A percentile compares a stretch with the other conserved stretches of the same genome.
These are phyloP conservation scores for Pocillopora damicornis DNA, from an alignment of 64 coral and sea anemone species.

Conservation along the genomic window DNA sequence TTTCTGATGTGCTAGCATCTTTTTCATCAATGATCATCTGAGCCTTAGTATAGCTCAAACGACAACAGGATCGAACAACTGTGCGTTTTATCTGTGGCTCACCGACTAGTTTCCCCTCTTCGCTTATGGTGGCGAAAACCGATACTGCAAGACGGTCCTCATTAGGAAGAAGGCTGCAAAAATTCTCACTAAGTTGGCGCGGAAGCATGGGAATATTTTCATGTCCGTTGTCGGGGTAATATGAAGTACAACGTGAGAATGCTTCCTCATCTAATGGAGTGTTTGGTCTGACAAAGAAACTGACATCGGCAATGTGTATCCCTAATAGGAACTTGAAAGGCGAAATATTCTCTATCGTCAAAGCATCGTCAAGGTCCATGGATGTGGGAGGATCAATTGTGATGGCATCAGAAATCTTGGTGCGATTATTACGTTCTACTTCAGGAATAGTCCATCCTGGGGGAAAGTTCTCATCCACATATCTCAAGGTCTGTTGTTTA, in stretches of 20 bases:
- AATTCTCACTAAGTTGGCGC: slow-evolving; percentile 59
- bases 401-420: slow-evolving; percentile 34
- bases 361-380: slow-evolving; percentile 80
- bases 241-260: slow-evolving; percentile 52
- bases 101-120: slow-evolving; percentile 33
- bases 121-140: slow-evolving; percentile 54
- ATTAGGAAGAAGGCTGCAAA: slow-evolving; percentile 59
- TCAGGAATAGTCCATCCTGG: slow-evolving; percentile 48
- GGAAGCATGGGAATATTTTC: slow-evolving; percentile 77
- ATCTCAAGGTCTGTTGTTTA: slow-evolving; percentile 27
- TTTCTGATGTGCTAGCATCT: too few relatives aligned
- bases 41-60: slow-evolving; percentile 43
- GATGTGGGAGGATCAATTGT: slow-evolving; percentile 78
- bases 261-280: slow-evolving; percentile 73
- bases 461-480: slow-evolving; percentile 16
- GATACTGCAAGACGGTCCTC: slow-evolving; percentile 67
- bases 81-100: slow-evolving; percentile 53
- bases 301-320: slow-evolving; percentile 86
- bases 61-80: slow-evolving; percentile 49
- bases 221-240: slow-evolving; percentile 53
- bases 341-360: slow-evolving; percentile 37
- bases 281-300: slow-evolving; percentile 65
- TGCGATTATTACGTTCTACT: slow-evolving; percentile 26
- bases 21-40: slow-evolving; percentile 35
- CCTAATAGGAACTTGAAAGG: slow-evolving; percentile 42